Conservation (phyloP, 2,797 vertebrate genomes). For the Malurus splendens region DNA sequence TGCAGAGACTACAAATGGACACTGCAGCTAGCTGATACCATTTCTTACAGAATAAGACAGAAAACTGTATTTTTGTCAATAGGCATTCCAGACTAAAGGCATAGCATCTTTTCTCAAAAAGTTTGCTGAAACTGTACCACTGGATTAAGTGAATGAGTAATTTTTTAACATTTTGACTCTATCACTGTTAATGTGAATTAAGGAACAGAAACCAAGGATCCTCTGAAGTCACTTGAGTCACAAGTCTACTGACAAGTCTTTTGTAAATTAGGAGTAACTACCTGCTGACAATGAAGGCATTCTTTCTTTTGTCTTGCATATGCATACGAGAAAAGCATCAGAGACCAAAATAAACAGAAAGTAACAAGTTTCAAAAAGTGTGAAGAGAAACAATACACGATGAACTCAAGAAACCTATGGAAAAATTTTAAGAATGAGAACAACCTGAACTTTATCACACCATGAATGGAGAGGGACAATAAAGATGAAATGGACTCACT, state of each 20-base stretch:
- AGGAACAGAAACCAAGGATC: background rate
- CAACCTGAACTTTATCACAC: background rate
- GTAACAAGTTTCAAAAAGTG: background rate
- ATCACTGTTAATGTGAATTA: background rate
- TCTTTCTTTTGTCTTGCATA: background rate
- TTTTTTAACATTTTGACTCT: background rate
- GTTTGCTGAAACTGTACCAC: background rate
- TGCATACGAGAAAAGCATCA: background rate
- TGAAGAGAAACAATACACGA: background rate
- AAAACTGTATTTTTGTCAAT: background rate
- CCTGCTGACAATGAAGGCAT: background rate
- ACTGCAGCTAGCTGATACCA: background rate
- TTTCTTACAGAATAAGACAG: background rate
- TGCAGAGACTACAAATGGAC: background rate
- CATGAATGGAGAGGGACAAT: background rate
- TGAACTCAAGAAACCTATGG: background rate
- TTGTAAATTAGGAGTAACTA: background rate
- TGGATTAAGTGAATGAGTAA: background rate
- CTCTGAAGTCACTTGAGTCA: background rate
- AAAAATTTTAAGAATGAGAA: background rate
- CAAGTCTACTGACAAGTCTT: background rate
- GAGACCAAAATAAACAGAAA: slow-evolving; percentile 6
- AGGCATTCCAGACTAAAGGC: background rate
- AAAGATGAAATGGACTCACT: background rate
- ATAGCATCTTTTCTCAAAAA: background rate